These are phyloP conservation scores for Catocala nupta DNA, from an alignment of 2,888 invertebrate species.

Conservation along the genomic window DNA sequence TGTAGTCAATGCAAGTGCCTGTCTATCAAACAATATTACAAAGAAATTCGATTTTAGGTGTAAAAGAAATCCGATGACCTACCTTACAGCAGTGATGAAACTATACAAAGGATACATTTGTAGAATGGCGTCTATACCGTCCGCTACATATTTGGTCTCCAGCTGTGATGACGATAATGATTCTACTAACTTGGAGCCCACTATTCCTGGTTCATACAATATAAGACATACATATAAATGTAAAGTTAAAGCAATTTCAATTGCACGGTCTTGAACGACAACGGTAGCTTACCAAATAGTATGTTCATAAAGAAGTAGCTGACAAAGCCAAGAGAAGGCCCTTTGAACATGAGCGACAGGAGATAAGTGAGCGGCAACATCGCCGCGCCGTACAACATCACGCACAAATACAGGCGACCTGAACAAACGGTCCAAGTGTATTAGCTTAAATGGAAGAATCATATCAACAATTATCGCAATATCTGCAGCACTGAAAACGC, in stretches of 20 bases:
- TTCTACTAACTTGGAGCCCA: slow-evolving; percentile 90
- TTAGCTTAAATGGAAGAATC: too few species aligned
- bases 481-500: too few species aligned
- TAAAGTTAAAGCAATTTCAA: too few species aligned
- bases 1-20: too few species aligned
- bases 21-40: too few species aligned
- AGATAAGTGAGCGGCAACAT: slow-evolving; percentile 92
- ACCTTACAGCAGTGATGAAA: slow-evolving; percentile 73
- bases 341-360: slow-evolving; percentile 89
- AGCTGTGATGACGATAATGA: slow-evolving; percentile 89
- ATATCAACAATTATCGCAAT: too few species aligned
- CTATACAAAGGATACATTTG: slow-evolving; percentile 90
- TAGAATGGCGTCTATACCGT: slow-evolving; percentile 89
- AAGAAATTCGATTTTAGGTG: too few species aligned
- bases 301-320: slow-evolving; percentile 91
- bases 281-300: slow-evolving; percentile 88
- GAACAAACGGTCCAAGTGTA: slow-evolving; percentile 45
- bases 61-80: slow-evolving; percentile 3
- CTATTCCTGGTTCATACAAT: slow-evolving; percentile 86
- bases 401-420: slow-evolving; percentile 88
- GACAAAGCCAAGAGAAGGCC: slow-evolving; percentile 92
- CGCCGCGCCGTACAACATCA: slow-evolving; percentile 90
- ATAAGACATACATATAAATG: too few species aligned
- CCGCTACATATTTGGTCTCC: slow-evolving; percentile 86
- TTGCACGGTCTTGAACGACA: too few species aligned